Conservation (phyloP, 2,888 invertebrate species). For the Atethmia centrago region DNA sequence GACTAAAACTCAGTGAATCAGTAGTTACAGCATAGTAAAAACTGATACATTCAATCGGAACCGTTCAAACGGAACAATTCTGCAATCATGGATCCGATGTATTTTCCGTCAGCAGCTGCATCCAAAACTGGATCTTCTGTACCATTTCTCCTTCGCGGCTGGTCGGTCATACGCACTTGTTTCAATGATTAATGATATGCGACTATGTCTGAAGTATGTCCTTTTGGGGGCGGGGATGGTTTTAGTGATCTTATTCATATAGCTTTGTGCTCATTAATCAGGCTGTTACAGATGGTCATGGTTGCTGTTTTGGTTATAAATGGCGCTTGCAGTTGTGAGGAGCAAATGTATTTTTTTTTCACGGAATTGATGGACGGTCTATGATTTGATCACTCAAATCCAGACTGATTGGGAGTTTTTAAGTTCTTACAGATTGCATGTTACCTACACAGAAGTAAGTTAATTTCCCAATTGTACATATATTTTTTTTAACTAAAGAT, state of each 20-base stretch:
- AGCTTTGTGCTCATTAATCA: slow-evolving; percentile 36
- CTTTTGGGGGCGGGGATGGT: slow-evolving; percentile 42
- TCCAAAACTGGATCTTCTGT: slow-evolving; percentile 22
- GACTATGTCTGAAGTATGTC: slow-evolving; percentile 29
- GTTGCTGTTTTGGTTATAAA: slow-evolving; percentile 17
- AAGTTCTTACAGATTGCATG: neutral
- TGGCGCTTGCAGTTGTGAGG: neutral
- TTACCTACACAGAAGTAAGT: neutral
- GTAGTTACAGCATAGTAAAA: too few species aligned
- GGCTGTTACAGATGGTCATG: slow-evolving; percentile 30
- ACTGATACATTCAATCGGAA: too few species aligned
- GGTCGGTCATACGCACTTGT: slow-evolving; percentile 34
- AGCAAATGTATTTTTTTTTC: neutral
- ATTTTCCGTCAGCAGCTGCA: neutral
- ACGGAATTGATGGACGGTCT: neutral
- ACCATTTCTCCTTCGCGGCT: neutral
- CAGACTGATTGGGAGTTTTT: neutral
- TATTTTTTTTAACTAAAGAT: neutral
- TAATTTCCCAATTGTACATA: neutral
- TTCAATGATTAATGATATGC: slow-evolving; percentile 48
- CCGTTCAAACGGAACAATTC: too few species aligned
- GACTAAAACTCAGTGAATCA: neutral
- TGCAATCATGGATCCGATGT: too few species aligned
- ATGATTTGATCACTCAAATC: neutral
- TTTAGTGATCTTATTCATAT: slow-evolving; percentile 25